These are phyloP conservation scores for Guaruba guarouba DNA, from an alignment of 2,113 vertebrate genomes.

Conservation along the genomic window DNA sequence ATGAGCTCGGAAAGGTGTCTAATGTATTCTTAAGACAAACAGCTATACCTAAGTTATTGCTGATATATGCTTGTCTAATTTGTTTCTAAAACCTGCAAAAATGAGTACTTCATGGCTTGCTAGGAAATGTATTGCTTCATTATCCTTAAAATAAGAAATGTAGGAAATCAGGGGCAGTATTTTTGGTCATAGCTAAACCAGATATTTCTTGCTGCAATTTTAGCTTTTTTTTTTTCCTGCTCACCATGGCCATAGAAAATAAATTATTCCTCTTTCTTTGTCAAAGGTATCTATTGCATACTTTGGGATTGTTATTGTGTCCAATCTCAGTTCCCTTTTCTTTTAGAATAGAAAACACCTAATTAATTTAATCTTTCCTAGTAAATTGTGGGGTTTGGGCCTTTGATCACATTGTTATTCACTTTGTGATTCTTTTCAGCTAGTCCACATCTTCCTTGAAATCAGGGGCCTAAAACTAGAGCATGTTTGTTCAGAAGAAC, in stretches of 20 bases:
- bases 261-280: neutral
- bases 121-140: neutral
- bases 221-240: neutral
- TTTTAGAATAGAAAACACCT: neutral
- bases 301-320: neutral
- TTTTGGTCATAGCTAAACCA: neutral
- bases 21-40: neutral
- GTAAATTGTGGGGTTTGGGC: neutral
- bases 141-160: neutral
- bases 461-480: neutral
- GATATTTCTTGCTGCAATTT: neutral
- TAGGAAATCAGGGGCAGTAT: neutral
- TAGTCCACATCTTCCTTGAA: neutral
- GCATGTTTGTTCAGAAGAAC: neutral
- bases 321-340: neutral
- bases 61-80: neutral
- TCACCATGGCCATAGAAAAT: neutral
- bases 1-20: neutral
- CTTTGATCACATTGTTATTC: neutral
- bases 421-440: neutral
- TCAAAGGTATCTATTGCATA: neutral
- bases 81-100: neutral
- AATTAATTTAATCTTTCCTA: neutral
- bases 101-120: neutral
- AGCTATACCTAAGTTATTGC: neutral